Percentiles rank a stretch among this genome's conserved stretches.
These are phyloP conservation scores for Euzophera pinguis DNA, from an alignment of 2,888 invertebrate species.

Conservation along the genomic window DNA sequence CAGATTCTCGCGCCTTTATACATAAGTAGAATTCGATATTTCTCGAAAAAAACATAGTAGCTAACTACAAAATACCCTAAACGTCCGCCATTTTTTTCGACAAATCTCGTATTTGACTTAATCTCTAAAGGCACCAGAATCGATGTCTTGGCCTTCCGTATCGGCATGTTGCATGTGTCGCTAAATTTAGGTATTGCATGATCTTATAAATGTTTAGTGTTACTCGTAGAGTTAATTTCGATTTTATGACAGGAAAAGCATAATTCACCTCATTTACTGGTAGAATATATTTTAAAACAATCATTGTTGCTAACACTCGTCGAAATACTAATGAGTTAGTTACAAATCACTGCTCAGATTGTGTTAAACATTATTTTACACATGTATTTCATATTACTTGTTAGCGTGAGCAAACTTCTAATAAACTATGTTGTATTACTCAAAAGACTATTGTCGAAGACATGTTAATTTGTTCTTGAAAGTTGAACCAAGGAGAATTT, in stretches of 20 bases:
- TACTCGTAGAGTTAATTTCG: not conserved
- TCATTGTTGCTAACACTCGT: not conserved
- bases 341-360: not conserved
- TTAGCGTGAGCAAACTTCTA: not conserved
- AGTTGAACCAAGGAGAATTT: not conserved
- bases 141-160: constrained; percentile 35
- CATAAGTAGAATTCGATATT: too few relatives aligned
- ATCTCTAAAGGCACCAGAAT: too few relatives aligned
- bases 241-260: not conserved
- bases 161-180: constrained; percentile 36
- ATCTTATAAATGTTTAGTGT: not conserved
- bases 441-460: not conserved
- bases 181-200: constrained; percentile 20
- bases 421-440: not conserved
- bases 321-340: not conserved
- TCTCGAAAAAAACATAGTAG: too few relatives aligned
- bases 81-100: too few relatives aligned
- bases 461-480: constrained; percentile 3
- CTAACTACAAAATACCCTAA: too few relatives aligned
- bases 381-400: not conserved
- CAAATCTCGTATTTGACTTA: too few relatives aligned
- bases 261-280: not conserved
- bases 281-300: constrained; percentile 5
- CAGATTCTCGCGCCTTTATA: too few relatives aligned
- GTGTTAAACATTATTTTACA: not conserved